These are phyloP conservation scores for Drosophila ficusphila DNA, from an alignment of 1,140 invertebrate genomes.

Conservation along the genomic window DNA sequence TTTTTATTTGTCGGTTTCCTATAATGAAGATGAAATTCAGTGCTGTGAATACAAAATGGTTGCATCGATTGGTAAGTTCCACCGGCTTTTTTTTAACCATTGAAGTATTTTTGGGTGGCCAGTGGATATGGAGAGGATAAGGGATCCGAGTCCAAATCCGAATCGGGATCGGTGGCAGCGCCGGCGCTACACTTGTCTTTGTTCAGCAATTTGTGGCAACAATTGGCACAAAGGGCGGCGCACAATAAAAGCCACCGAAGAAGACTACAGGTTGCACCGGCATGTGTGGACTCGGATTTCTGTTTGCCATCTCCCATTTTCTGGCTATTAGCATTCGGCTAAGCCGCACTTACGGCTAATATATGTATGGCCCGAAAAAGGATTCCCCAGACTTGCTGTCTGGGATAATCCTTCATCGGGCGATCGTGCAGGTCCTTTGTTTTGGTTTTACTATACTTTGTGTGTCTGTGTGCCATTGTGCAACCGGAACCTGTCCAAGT, in stretches of 20 bases:
- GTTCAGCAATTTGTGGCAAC: constrained; percentile 66
- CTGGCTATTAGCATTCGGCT: constrained; percentile 72
- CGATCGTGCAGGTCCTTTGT: constrained; percentile 72
- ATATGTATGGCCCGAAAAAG: neutral
- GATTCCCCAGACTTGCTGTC: constrained; percentile 57
- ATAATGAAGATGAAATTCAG: constrained; percentile 15
- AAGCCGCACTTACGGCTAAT: constrained; percentile 70
- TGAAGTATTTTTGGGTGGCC: constrained; percentile 53
- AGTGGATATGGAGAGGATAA: neutral
- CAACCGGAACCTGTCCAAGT: constrained; percentile 64
- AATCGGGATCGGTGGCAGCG: constrained; percentile 38
- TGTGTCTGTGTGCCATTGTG: constrained; percentile 59
- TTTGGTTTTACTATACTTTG: too few species aligned
- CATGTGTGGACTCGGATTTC: constrained; percentile 35
- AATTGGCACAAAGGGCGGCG: constrained; percentile 52
- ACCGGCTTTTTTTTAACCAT: constrained; percentile 48
- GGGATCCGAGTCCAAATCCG: neutral
- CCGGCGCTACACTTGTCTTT: constrained; percentile 69
- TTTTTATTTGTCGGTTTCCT: too few species aligned
- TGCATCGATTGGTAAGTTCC: constrained; percentile 24
- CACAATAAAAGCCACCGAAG: constrained; percentile 71
- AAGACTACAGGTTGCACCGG: constrained; percentile 4
- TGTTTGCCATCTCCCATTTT: constrained; percentile 14
- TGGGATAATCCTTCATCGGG: constrained; percentile 66
- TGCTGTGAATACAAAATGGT: constrained; percentile 33